A percentile compares a stretch with the other conserved stretches of the same genome.
Evolutionary conservation across 2,797 vertebrate genomes (phyloP).

Genomic region (Gobio occitaniae): DNA sequence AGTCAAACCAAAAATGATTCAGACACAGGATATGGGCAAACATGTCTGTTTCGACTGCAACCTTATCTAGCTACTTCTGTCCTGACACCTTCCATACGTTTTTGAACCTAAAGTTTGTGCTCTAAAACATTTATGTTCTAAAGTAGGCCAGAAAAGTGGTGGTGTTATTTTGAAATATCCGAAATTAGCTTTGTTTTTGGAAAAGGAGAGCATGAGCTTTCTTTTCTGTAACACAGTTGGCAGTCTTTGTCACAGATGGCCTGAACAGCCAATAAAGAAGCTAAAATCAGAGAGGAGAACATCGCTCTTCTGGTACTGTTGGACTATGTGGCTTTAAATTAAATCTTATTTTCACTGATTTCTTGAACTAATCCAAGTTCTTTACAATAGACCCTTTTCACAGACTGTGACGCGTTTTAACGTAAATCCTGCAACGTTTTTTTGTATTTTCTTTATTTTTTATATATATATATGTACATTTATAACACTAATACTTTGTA

Average conservation of each 20-base stretch:
- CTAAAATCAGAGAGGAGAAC: not conserved
- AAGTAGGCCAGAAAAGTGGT: not conserved
- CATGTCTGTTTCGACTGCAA: too few relatives aligned
- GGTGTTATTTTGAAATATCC: not conserved
- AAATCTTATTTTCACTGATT: not conserved
- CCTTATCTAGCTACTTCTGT: too few relatives aligned
- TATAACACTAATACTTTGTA: too few relatives aligned
- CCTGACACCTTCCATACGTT: not conserved
- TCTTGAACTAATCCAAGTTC: not conserved
- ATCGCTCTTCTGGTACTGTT: not conserved
- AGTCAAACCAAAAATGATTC: too few relatives aligned
- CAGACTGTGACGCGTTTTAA: too few relatives aligned
- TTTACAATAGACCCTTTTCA: too few relatives aligned
- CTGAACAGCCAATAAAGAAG: not conserved
- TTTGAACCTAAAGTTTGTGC: not conserved
- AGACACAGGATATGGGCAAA: too few relatives aligned
- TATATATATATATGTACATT: too few relatives aligned
- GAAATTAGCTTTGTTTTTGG: not conserved
- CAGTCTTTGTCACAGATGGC: conserved; percentile 1
- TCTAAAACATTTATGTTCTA: not conserved
- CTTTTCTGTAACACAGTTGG: not conserved
- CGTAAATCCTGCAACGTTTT: too few relatives aligned
- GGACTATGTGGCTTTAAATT: not conserved
- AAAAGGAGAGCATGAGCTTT: not conserved
- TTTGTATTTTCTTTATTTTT: too few relatives aligned